Evolutionary conservation across 2,888 invertebrate genomes (phyloP).

Genomic region (Acrobasis repandana): DNA sequence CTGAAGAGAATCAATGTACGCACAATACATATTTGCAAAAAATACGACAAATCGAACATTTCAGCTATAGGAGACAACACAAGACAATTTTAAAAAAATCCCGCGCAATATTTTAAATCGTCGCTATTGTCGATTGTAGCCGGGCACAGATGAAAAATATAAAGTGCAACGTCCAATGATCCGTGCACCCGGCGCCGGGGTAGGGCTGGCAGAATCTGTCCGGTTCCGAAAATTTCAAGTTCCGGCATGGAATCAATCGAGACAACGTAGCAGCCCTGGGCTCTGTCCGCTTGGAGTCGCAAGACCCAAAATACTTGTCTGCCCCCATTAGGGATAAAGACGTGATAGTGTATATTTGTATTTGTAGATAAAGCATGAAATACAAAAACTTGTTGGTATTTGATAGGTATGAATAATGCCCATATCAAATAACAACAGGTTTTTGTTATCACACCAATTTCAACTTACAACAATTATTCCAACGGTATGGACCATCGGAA

Average conservation of each 20-base stretch:
- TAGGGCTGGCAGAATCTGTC: background rate
- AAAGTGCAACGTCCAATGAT: slow-evolving; percentile 66
- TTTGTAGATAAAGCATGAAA: no score
- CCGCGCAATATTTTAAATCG: slow-evolving; percentile 62
- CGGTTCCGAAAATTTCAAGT: background rate
- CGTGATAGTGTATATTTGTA: no score
- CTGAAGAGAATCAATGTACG: background rate
- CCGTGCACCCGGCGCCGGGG: slow-evolving; percentile 42
- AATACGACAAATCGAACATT: background rate
- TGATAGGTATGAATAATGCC: no score
- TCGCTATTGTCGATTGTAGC: slow-evolving; percentile 54
- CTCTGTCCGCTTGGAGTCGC: no score
- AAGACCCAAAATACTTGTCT: no score
- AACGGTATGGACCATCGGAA: no score
- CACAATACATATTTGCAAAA: background rate
- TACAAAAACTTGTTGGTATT: no score
- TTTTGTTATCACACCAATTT: no score
- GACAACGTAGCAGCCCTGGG: background rate
- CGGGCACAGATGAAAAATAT: slow-evolving; percentile 61
- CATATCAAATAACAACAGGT: no score
- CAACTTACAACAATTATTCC: no score
- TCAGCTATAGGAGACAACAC: slow-evolving; percentile 24
- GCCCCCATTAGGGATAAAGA: no score
- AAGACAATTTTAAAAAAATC: slow-evolving; percentile 9
- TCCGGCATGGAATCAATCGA: background rate